phyloP scores from a whole-genome alignment of 2,113 vertebrate species.

The Notarius lentiginosus region DNA sequence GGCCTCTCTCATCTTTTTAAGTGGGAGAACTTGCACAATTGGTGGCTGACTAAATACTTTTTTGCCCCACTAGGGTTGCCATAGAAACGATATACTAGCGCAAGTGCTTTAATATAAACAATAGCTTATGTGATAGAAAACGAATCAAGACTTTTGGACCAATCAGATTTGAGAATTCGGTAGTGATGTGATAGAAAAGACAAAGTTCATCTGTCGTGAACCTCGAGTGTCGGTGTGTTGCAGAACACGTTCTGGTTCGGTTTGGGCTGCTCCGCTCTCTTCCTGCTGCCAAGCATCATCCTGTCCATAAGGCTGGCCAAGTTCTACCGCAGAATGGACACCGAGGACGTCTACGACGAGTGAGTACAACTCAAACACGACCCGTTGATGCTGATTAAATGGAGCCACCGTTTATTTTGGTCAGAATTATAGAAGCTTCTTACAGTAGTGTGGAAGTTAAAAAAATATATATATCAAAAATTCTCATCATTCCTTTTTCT shows the following conservation, averaged over 20 bases:
- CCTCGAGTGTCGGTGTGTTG: constrained; percentile 30
- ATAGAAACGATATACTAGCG: not conserved
- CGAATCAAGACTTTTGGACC: not conserved
- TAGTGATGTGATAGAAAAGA: not conserved
- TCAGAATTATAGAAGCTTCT: constrained; percentile 18
- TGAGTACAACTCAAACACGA: constrained; percentile 69
- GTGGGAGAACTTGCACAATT: too few relatives aligned
- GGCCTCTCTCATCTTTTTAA: too few relatives aligned
- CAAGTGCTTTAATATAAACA: not conserved
- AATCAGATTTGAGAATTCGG: not conserved
- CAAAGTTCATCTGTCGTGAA: not conserved
- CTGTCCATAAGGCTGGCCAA: constrained; percentile 91
- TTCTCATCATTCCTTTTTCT: constrained; percentile 30
- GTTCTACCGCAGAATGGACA: constrained; percentile 94
- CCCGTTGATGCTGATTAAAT: not conserved
- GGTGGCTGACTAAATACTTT: too few relatives aligned
- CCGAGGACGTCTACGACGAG: constrained; percentile 96
- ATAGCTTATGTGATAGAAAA: too few relatives aligned
- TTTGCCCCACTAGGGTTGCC: not conserved
- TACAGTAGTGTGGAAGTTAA: constrained; percentile 10
- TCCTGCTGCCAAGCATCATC: constrained; percentile 89
- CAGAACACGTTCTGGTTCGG: constrained; percentile 98
- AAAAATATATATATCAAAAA: not conserved
- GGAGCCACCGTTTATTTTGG: not conserved
- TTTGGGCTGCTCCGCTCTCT: constrained; percentile 82